Evolutionary conservation across 1,140 invertebrate genomes (phyloP).

Genomic region (Apis florea): DNA sequence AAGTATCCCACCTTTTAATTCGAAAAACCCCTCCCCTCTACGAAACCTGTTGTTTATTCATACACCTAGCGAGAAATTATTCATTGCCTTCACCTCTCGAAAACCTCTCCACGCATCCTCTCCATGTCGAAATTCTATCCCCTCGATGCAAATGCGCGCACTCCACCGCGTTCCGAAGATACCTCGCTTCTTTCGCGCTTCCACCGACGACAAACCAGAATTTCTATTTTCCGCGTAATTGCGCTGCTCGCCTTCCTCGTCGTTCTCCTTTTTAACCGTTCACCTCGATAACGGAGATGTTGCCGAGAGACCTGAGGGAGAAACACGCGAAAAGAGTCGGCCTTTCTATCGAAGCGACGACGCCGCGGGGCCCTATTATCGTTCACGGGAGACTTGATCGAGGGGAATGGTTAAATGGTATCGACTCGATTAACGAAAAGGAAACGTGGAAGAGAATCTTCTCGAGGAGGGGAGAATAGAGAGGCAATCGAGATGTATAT

Average conservation of each 20-base stretch:
- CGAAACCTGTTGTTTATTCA: slow-evolving; percentile 30
- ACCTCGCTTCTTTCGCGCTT: background rate
- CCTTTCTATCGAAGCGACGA: slow-evolving; percentile 1
- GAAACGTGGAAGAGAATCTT: background rate
- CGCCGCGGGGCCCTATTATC: background rate
- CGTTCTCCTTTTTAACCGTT: background rate
- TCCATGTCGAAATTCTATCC: background rate
- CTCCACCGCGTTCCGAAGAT: background rate
- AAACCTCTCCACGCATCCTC: background rate
- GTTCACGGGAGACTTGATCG: slow-evolving; percentile 1
- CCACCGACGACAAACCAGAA: too few relatives aligned
- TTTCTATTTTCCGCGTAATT: background rate
- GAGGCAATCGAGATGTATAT: background rate
- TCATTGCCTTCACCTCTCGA: slow-evolving; percentile 20
- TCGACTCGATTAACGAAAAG: background rate
- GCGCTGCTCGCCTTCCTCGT: background rate
- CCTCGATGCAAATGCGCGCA: background rate
- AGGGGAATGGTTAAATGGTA: background rate
- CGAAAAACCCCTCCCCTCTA: background rate
- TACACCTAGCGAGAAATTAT: slow-evolving; percentile 32
- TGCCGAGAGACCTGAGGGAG: too few relatives aligned
- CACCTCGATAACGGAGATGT: background rate
- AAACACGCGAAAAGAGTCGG: background rate
- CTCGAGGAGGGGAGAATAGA: background rate
- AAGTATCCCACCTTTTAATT: slow-evolving; percentile 32